These are phyloP conservation scores for Sarcophaga variegata DNA, from an alignment of 2,888 invertebrate species.

Conservation along the genomic window DNA sequence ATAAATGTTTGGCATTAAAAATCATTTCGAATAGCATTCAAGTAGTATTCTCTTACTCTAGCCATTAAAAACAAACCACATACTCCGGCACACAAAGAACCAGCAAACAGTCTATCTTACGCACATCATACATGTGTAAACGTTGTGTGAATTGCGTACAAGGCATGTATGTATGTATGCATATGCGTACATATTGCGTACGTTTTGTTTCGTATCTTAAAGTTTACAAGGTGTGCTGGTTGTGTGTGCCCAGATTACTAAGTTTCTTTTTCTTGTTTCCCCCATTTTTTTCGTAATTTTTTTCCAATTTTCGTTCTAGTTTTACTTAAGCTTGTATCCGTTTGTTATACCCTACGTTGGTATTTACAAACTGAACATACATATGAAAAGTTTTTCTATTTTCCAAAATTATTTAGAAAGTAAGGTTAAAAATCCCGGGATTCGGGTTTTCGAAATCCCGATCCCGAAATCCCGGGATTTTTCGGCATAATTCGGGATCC, in stretches of 20 bases:
- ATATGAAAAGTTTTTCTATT: too few species aligned
- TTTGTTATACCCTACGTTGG: constrained; percentile 21
- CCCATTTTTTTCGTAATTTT: constrained; percentile 1
- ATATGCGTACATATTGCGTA: not conserved
- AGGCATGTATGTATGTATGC: not conserved
- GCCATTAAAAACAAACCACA: constrained; percentile 10
- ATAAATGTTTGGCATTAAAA: constrained; percentile 31
- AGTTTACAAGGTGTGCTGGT: constrained; percentile 6
- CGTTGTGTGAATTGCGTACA: not conserved
- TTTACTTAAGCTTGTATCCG: constrained; percentile 34
- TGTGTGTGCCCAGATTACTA: constrained; percentile 53
- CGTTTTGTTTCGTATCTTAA: constrained; percentile 34
- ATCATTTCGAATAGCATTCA: constrained; percentile 14
- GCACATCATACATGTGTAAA: constrained; percentile 19
- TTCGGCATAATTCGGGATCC: too few species aligned
- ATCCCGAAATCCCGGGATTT: too few species aligned
- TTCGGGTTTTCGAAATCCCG: too few species aligned
- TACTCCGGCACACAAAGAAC: constrained; percentile 9
- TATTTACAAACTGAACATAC: not conserved
- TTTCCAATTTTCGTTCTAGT: constrained; percentile 16
- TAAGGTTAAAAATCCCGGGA: too few species aligned
- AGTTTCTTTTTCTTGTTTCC: constrained; percentile 39
- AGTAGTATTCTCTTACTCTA: constrained; percentile 32
- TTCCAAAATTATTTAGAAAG: too few species aligned
- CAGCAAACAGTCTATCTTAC: constrained; percentile 9